These are phyloP conservation scores for Tachystola acroxantha DNA, from an alignment of 2,888 invertebrate species.

Conservation along the genomic window DNA sequence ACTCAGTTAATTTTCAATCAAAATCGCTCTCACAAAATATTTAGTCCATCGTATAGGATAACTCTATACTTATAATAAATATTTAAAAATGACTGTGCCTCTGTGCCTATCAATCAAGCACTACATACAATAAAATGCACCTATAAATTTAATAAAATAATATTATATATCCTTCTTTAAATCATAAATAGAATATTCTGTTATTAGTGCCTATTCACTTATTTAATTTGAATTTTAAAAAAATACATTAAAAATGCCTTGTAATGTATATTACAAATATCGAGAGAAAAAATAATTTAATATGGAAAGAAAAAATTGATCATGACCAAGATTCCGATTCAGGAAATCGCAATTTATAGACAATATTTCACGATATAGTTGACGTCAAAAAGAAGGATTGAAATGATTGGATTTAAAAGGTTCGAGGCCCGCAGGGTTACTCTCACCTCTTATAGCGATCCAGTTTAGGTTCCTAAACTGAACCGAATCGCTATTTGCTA, in stretches of 20 bases:
- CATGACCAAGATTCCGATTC: too few species aligned
- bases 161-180: constrained; percentile 9
- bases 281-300: neutral
- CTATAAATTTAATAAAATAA: constrained; percentile 14
- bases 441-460: too few species aligned
- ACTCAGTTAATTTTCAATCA: too few species aligned
- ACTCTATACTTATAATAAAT: constrained; percentile 7
- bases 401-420: too few species aligned
- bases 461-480: too few species aligned
- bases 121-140: constrained; percentile 55
- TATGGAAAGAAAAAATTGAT: too few species aligned
- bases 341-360: too few species aligned
- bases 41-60: neutral
- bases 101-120: constrained; percentile 68
- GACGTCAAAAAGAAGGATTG: too few species aligned
- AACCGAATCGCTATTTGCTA: too few species aligned
- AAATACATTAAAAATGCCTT: neutral
- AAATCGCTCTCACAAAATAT: too few species aligned
- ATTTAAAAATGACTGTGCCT: constrained; percentile 57
- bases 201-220: constrained; percentile 22
- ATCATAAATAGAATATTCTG: constrained; percentile 8
- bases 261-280: neutral
- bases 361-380: too few species aligned
- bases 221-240: neutral
- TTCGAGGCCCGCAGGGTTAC: too few species aligned